Evolutionary conservation across 2,797 vertebrate species (phyloP).

Genomic region (Amblyopsis hoosieri): DNA sequence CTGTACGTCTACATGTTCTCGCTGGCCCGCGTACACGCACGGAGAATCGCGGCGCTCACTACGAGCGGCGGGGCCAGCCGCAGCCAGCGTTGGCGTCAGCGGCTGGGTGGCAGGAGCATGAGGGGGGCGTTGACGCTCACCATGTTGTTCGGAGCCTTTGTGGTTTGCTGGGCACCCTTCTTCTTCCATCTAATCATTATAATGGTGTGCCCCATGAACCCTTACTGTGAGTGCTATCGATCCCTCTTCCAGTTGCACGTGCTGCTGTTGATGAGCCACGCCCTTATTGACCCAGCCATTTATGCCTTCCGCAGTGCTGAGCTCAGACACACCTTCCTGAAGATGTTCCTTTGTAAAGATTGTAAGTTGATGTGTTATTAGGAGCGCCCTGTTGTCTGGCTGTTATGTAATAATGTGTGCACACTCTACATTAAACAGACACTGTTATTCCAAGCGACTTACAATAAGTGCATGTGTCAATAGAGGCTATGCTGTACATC

Average conservation of each 20-base stretch:
- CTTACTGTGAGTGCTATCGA: constrained; percentile 94
- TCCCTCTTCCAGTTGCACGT: constrained; percentile 91
- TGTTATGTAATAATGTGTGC: no score
- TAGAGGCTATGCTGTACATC: no score
- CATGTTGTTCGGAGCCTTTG: constrained; percentile 90
- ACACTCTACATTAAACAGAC: no score
- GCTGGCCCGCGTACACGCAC: constrained; percentile 87
- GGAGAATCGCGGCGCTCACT: constrained; percentile 81
- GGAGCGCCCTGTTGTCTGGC: background rate
- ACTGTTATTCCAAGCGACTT: no score
- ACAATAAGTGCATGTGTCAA: no score
- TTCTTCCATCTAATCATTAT: constrained; percentile 89
- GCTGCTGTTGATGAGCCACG: constrained; percentile 90
- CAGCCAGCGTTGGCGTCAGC: constrained; percentile 13
- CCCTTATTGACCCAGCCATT: constrained; percentile 90
- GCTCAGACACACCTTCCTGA: constrained; percentile 85
- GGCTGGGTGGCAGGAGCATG: constrained; percentile 72
- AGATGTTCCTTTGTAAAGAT: constrained; percentile 79
- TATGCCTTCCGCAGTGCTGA: constrained; percentile 93
- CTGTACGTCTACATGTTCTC: constrained; percentile 95
- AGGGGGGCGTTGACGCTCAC: constrained; percentile 90
- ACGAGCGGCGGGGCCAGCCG: constrained; percentile 44
- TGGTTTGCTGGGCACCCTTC: constrained; percentile 94
- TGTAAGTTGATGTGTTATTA: constrained; percentile 25
- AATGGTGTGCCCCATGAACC: constrained; percentile 87